Evolutionary conservation across 2,888 invertebrate species (phyloP).

Genomic region (Selenia dentaria): DNA sequence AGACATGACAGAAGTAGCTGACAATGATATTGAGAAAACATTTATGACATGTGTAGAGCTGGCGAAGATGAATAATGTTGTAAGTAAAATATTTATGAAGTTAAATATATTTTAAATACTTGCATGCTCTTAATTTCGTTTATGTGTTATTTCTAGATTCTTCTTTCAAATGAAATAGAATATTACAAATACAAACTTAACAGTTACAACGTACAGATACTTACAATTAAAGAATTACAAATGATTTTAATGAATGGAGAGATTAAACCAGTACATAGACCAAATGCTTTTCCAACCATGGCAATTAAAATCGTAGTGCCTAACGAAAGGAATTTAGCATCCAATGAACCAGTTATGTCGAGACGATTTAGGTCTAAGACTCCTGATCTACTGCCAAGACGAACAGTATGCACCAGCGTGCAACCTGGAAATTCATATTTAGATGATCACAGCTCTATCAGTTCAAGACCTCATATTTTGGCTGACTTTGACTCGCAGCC

Average conservation of each 20-base stretch:
- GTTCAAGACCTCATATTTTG: too few relatives aligned
- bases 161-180: conserved; percentile 19
- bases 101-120: neutral
- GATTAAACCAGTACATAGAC: neutral
- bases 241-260: conserved; percentile 11
- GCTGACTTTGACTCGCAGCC: too few relatives aligned
- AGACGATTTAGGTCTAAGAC: neutral
- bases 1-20: conserved; percentile 7
- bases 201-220: conserved; percentile 14
- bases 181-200: conserved; percentile 7
- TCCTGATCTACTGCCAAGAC: neutral
- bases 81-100: conserved; percentile 5
- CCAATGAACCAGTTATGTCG: too few relatives aligned
- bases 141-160: conserved; percentile 14
- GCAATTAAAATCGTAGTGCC: conserved; percentile 21
- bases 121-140: too few relatives aligned
- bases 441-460: too few relatives aligned
- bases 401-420: neutral
- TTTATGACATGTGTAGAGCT: conserved; percentile 17
- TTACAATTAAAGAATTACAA: conserved; percentile 21
- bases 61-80: conserved; percentile 20
- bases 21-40: conserved; percentile 22
- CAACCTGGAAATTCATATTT: neutral
- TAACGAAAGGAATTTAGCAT: conserved; percentile 8
- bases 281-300: conserved; percentile 14